Base-by-base conservation (phyloP, 2,797 vertebrate genomes). In the Argyrosomus regius region DNA sequence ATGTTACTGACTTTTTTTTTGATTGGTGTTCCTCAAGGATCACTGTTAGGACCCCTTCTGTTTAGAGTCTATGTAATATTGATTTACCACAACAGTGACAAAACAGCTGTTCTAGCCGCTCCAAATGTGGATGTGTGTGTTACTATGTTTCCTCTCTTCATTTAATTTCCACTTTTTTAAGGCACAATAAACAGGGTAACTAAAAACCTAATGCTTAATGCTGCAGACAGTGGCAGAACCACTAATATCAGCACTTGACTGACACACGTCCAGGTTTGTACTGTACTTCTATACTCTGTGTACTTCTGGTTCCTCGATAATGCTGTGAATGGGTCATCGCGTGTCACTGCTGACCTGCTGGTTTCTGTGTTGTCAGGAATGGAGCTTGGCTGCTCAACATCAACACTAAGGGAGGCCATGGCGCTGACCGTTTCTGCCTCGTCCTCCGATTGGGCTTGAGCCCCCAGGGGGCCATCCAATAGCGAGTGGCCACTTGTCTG, bases 371-470 rank as follows among this genome's bases (percentile, higher is more conserved):
- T 62, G 72, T 90, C 81, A 2, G 83, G 72, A 45, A 67, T 58
- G 1, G 91, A 81, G 64, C 75, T 46, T 9, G 92, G 93, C 88
- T 95, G 97, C 79, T 96, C 96, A 0, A 96, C 95, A 16, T 97
- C 97, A 35, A 99, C 97, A 0, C 96, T 98, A 43, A 99, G 95
- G 52, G 96, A 97, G 3, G 98, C 98, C 97, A 99, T 97, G 81
- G 98, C 98, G 0, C 95, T 98, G 91, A 99, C 96, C 0, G 98
- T 96, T 84, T 98, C 98, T 0, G 97, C 97, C 91, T 98, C 98
- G 1, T 97, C 98, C 8, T 99, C 97, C 0, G 93, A 94, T 56
- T 94, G 93, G 77, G 89, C 89, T 67, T 64, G 87, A 28, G 80
- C 50, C 16, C 64, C 87, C 18, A 64, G 62, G 81, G 97, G 95